Base-by-base conservation (phyloP, 2,888 invertebrate species). In the Neocrepidodera transversa region DNA sequence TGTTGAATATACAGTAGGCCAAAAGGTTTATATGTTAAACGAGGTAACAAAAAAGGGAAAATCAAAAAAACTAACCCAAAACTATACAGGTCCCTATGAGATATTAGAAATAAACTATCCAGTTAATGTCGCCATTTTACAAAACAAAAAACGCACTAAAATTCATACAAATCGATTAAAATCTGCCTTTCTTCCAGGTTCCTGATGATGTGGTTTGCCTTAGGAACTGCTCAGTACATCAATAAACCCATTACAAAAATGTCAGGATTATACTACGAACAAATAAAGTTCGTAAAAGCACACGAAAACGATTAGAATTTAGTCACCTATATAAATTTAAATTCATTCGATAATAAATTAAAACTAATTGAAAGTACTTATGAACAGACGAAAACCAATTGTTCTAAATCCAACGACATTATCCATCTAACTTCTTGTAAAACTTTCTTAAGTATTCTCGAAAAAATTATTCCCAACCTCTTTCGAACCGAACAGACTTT, bases 271-370 rank as follows among this genome's bases (percentile, higher is more conserved):
- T 58, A 40, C 26, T 58, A 53, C n/a, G 58, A 58, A 36, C 48
- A 58, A 13, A 14, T 43, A n/a, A 30, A 18, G 13, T 17, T 36
- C 36, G 26, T 58, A 10, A 50, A 38, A 43, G 56, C 56, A 16
- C 36, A 20, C 17, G 52, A 59, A 48, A 26, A 28, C 14, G 6
- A 23, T 6, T 59, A 59, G 62, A 49, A 62, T 8, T 11, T 59
- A 32, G 16, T 62, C 11, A 32, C 59, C 2, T 62, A 62, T 30
- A 10, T 62, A 14, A 36, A 59, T 52, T 32, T 55, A n/a, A 16
- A 32, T 28, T 11, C 30, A 26, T 45, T 60, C 17, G 18, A 40
- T 8, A 18, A 50, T 1, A 54, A 60, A 43, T 20, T 60, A 32
- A 60, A 18, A 18, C 43, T 53, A 40, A 17, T 58, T 1, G 30